Evolutionary conservation across 1,140 invertebrate species (phyloP).

Genomic region (Sesamia nonagrioides): DNA sequence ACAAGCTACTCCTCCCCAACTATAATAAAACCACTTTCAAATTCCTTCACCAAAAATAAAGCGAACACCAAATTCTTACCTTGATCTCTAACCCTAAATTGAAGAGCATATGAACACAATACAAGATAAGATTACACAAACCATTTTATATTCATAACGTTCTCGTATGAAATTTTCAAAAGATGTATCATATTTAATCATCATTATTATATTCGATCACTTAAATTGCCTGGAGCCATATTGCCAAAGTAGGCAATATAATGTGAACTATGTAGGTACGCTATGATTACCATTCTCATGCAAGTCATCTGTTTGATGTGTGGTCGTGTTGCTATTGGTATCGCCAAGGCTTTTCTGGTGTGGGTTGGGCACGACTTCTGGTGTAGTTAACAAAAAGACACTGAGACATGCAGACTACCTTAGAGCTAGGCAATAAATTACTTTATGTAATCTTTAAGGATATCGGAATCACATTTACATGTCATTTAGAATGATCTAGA

Average conservation of each 20-base stretch:
- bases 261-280: constrained; percentile 9
- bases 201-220: constrained; percentile 12
- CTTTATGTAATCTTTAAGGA: too few relatives aligned
- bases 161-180: not conserved
- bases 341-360: not conserved
- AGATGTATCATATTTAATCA: not conserved
- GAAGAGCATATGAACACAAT: not conserved
- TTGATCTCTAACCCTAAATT: not conserved
- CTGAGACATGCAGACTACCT: too few relatives aligned
- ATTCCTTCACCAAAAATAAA: not conserved
- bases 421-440: too few relatives aligned
- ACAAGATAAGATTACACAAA: not conserved
- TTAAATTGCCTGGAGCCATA: not conserved
- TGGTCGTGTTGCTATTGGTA: not conserved
- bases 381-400: too few relatives aligned
- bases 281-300: constrained; percentile 20
- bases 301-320: not conserved
- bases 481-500: too few relatives aligned
- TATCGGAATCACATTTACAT: too few relatives aligned
- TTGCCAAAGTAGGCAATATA: not conserved
- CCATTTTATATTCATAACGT: not conserved
- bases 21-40: not conserved
- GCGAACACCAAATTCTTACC: not conserved
- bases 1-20: too few relatives aligned
- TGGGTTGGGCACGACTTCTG: not conserved